Percentiles rank a stretch among this genome's conserved stretches.
Conservation (phyloP, 2,797 vertebrate genomes). For the Stomatorhinus walkeri region DNA sequence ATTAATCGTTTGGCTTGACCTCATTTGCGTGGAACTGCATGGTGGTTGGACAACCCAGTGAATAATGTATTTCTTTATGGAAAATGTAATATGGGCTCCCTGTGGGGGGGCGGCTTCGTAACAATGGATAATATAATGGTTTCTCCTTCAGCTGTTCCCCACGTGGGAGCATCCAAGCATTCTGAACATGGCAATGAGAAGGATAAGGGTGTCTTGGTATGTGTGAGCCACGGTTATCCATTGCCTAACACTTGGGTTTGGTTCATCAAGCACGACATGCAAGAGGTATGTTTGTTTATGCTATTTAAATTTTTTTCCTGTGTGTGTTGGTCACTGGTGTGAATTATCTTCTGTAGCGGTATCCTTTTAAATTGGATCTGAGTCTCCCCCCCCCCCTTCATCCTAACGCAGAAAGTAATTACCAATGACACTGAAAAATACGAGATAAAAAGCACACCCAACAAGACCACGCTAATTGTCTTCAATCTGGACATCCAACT, state of each 20-base stretch:
- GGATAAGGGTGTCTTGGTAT: conserved; percentile 63
- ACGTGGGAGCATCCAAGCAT: conserved; percentile 67
- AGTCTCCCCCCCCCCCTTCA: background rate
- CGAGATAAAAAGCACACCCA: conserved; percentile 57
- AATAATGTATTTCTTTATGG: background rate
- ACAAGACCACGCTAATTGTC: conserved; percentile 66
- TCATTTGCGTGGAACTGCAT: background rate
- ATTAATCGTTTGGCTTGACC: background rate
- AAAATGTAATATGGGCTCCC: background rate
- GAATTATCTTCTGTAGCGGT: background rate
- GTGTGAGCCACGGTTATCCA: conserved; percentile 67
- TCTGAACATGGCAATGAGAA: conserved; percentile 80
- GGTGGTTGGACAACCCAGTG: background rate
- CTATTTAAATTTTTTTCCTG: too few species aligned
- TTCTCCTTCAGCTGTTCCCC: conserved; percentile 56
- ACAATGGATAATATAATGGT: background rate
- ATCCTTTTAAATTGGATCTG: background rate
- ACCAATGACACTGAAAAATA: conserved; percentile 62
- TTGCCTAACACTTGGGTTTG: conserved; percentile 57
- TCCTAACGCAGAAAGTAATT: conserved; percentile 44
- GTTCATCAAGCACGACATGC: conserved; percentile 28
- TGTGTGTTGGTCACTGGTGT: background rate
- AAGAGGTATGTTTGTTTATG: conserved; percentile 25
- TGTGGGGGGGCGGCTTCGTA: background rate
- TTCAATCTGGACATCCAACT: conserved; percentile 52